These are phyloP conservation scores for Zhengitettix transpicula DNA, from an alignment of 2,888 invertebrate species.

Conservation along the genomic window DNA sequence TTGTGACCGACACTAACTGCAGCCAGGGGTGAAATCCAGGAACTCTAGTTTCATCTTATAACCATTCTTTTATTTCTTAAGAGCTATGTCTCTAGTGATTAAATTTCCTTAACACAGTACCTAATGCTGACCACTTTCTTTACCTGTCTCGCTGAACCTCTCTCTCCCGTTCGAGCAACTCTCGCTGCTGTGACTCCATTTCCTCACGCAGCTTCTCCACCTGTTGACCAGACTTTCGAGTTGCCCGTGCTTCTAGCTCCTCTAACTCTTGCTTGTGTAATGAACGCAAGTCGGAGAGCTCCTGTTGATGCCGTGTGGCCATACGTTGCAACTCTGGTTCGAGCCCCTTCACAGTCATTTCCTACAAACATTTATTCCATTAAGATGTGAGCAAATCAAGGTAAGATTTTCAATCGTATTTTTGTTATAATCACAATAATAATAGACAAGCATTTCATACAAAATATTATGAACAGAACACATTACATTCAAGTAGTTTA, in stretches of 20 bases:
- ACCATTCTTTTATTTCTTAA: too few species aligned
- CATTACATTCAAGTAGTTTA: too few species aligned
- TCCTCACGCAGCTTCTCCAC: slow-evolving; percentile 41
- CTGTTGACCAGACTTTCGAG: slow-evolving; percentile 41
- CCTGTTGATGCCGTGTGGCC: slow-evolving; percentile 52
- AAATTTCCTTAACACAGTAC: too few species aligned
- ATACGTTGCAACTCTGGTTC: slow-evolving; percentile 69
- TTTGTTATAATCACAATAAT: too few species aligned
- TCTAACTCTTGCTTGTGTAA: slow-evolving; percentile 48
- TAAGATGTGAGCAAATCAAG: too few species aligned
- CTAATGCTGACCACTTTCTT: neutral
- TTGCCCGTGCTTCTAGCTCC: slow-evolving; percentile 41
- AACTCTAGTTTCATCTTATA: too few species aligned
- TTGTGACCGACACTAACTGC: too few species aligned
- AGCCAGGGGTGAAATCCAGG: too few species aligned
- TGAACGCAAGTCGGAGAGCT: slow-evolving; percentile 48
- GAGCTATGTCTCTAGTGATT: too few species aligned
- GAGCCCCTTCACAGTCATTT: slow-evolving; percentile 71
- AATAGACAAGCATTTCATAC: too few species aligned
- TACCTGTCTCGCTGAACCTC: slow-evolving; percentile 38
- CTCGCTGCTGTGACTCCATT: slow-evolving; percentile 42
- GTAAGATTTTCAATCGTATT: too few species aligned
- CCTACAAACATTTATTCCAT: slow-evolving; percentile 27
- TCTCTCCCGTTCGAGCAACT: slow-evolving; percentile 41
- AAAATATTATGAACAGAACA: too few species aligned